A percentile compares a stretch with the other conserved stretches of the same genome.
Evolutionary conservation across 1,140 invertebrate species (phyloP).

Genomic region (Propsilocerus akamusi): DNA sequence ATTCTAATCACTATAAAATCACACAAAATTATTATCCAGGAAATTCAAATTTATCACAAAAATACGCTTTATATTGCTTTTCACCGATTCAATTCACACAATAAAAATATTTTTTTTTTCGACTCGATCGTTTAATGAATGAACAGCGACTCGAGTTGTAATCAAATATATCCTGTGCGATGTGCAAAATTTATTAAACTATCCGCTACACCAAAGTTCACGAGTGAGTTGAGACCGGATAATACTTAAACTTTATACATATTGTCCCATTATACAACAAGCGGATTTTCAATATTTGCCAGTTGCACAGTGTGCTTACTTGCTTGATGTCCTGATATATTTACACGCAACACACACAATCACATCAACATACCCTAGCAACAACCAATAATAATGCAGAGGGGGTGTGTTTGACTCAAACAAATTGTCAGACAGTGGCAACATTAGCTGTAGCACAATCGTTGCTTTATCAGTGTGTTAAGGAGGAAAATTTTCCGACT

Average conservation of each 20-base stretch:
- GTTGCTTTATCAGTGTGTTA: no score
- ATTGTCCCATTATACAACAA: neutral
- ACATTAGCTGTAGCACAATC: no score
- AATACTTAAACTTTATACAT: conserved; percentile 4
- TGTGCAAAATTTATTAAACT: conserved; percentile 4
- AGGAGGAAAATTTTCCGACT: no score
- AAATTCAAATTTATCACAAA: conserved; percentile 11
- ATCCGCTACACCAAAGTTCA: conserved; percentile 3
- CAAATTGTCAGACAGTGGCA: no score
- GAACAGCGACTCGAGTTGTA: neutral
- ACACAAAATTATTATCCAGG: conserved; percentile 14
- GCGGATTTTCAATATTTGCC: neutral
- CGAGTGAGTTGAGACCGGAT: neutral
- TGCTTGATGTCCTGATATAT: neutral
- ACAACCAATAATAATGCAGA: neutral
- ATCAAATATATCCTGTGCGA: conserved; percentile 3
- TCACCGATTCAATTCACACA: no score
- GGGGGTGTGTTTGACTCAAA: conserved; percentile 2
- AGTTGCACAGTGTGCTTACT: neutral
- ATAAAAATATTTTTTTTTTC: no score
- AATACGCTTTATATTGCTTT: no score
- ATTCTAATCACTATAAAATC: no score
- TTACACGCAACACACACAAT: neutral
- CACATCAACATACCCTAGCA: neutral
- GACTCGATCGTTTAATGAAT: no score